Conservation (phyloP, 2,113 vertebrate genomes). For the Gnathonemus longibarbis region DNA sequence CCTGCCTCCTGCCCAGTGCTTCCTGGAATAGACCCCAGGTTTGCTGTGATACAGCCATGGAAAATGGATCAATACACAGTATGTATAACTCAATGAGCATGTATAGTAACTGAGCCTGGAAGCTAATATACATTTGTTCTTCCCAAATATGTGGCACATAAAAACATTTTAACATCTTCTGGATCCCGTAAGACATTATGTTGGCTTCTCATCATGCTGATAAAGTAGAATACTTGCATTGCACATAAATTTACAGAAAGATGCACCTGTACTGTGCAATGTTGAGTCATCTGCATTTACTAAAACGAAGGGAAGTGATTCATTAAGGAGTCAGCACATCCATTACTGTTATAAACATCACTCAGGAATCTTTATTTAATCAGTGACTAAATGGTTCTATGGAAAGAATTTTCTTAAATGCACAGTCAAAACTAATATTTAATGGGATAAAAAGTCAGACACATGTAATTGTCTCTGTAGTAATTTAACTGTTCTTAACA, state of each 20-base stretch:
- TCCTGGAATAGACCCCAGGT: background rate
- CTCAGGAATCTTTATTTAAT: background rate
- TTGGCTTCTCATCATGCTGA: background rate
- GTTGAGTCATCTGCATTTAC: background rate
- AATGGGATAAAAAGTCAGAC: background rate
- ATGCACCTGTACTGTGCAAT: background rate
- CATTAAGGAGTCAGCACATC: background rate
- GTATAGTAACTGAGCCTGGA: background rate
- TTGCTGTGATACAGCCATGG: background rate
- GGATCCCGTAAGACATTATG: background rate
- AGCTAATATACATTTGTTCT: background rate
- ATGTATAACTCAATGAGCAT: background rate
- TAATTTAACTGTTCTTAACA: background rate
- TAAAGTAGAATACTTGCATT: background rate
- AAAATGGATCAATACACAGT: background rate
- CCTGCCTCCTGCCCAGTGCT: background rate
- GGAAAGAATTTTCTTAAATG: background rate
- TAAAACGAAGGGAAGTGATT: background rate
- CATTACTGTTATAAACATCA: background rate
- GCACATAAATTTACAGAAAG: background rate
- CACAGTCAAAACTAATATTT: background rate
- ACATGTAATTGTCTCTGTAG: background rate
- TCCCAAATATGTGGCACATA: background rate
- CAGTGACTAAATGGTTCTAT: background rate
- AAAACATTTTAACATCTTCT: conserved; percentile 26